Base-by-base conservation (phyloP, 2,888 invertebrate species). In the Cryptus viduatorius region DNA sequence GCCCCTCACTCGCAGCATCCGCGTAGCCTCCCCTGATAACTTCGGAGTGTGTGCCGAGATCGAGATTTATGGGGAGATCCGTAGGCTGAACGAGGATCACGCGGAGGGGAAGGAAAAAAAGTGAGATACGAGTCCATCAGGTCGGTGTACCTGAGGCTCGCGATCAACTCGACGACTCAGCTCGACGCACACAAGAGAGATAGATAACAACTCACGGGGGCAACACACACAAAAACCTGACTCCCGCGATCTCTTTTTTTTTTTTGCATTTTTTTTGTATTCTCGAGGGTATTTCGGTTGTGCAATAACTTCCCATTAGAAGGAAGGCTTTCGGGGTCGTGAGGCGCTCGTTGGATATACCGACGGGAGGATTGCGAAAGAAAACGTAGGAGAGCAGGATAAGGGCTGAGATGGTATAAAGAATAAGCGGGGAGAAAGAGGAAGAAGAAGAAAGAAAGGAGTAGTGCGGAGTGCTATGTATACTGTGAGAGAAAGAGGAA, bases 221-320 rank as follows among this genome's bases (percentile, higher is more conserved):
- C 53, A 71, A 53, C n/a, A 16, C 48, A 78, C 69, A 78, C 37
- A 56, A 78, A 56, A 48, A 46, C 73, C 61, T 48, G 31, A 29
- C 31, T 68, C 48, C 29, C 48, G 46, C 69, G 50, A 82, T 59
- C 64, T 24, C 42, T 7, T 12, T 85, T 76, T 73, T 16, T n/a
- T 77, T 53, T 64, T 67, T 56, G 64, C 16, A 46, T 19, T 50
- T 75, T 79, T 59, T 76, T 65, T 67, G 59, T 16, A 16, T 75
- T 64, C 78, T 77, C 68, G 48, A 72, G 77, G 75, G 69, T 79
- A 84, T 84, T 86, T 82, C 87, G 77, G 85, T 89, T 88, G 88
- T 89, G 89, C 89, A 88, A 91, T 90, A 92, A 91, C 89, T 91
- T 89, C 88, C 90, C 90, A 90, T 92, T 91, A 91, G 88, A 87